Evolutionary conservation across 2,797 vertebrate genomes (phyloP), one percentile per base, ranked within the genome.

Genomic region (Poecilia gillii): DNA sequence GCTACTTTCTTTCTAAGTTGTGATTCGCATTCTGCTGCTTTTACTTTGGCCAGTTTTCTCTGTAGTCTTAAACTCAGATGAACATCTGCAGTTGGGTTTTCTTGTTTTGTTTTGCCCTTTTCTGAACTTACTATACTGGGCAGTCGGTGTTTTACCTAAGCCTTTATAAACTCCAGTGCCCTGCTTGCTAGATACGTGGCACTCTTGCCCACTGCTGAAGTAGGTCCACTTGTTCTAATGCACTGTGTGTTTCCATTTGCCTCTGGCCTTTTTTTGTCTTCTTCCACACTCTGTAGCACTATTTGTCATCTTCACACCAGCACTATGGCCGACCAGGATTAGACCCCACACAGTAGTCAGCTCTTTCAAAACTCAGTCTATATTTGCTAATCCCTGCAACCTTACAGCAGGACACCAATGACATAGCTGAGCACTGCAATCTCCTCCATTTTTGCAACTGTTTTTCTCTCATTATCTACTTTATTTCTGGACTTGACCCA

Each of bases 221-320:
- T n/a, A 55, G 53, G 53, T 55, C 25, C 25, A 55, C 53, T 55
- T 55, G 53, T 55, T 25, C 53, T 46, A 28, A n/a, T 47, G 70
- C 43, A n/a, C 70, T 28, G 25, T 8, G 43, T 14, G 14, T 72
- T 7, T 28, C 43, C 70, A 14, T 18, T 28, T 47, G 28, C 43
- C 70, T 72, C 70, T 47, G 68, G 39, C 68, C n/a, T n/a, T 2
- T n/a, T 45, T 72, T 47, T 72, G n/a, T 72, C 4, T n/a, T 47
- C 43, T 72, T 20, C 3, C n/a, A 55, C 13, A 18, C 16, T 1
- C 70, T 55, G 28, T 28, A 20, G 41, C 45, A 18, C 49, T 53
- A 18, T 73, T 51, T 73, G 46, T 47, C 47, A 49, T 72, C 45
- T 47, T 31, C 11, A n/a, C 28, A 36, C 5, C 47, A 49, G 16